Conservation (phyloP, 2,888 invertebrate species). For the Elysia crispata region DNA sequence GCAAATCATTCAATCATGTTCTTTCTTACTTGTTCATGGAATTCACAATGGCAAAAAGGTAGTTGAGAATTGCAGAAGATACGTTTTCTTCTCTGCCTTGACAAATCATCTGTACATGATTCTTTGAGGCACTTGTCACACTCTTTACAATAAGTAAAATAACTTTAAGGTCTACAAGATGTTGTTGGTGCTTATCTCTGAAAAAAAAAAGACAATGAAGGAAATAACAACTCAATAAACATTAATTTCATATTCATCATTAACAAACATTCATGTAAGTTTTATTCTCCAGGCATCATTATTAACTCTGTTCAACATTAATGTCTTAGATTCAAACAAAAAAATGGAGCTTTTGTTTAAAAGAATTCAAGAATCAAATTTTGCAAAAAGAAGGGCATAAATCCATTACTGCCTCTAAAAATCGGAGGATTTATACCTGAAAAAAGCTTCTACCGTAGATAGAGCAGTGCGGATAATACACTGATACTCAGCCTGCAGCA, state of each 20-base stretch:
- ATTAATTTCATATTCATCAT: too few species aligned
- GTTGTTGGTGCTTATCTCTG: conserved; percentile 29
- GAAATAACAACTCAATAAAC: too few species aligned
- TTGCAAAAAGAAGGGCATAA: background rate
- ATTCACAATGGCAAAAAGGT: conserved; percentile 4
- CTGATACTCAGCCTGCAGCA: background rate
- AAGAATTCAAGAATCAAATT: background rate
- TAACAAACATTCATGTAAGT: too few species aligned
- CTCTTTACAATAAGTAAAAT: background rate
- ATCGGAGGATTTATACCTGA: background rate
- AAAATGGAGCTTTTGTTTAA: too few species aligned
- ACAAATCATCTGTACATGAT: background rate
- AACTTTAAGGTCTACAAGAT: conserved; percentile 21
- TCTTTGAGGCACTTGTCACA: background rate
- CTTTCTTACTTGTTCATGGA: conserved; percentile 3
- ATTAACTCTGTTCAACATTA: too few species aligned
- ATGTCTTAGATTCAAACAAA: too few species aligned
- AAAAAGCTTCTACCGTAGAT: conserved; percentile 1
- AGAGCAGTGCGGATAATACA: background rate
- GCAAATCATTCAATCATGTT: too few species aligned
- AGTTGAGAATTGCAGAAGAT: background rate
- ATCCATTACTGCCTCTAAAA: background rate
- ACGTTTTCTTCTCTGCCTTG: background rate
- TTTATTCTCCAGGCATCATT: too few species aligned
- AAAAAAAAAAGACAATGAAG: too few species aligned